Conservation (phyloP, 1,140 invertebrate genomes). For the Achroia grisella region DNA sequence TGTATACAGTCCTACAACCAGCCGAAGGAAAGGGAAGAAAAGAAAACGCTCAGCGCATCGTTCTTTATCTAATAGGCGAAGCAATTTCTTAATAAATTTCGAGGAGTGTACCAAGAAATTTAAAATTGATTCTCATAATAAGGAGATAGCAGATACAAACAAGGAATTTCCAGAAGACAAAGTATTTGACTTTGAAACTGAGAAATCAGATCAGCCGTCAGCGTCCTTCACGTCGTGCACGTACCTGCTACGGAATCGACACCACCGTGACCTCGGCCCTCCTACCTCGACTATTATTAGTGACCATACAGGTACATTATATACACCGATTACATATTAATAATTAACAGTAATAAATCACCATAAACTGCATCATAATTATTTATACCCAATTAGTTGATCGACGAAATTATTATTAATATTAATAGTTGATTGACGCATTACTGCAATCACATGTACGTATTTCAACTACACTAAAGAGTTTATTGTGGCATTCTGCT, state of each 20-base stretch:
- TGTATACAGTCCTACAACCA: slow-evolving; percentile 63
- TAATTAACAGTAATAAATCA: too few relatives aligned
- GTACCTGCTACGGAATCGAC: slow-evolving; percentile 52
- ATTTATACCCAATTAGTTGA: too few relatives aligned
- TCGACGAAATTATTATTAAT: too few relatives aligned
- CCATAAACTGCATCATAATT: too few relatives aligned
- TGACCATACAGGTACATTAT: slow-evolving; percentile 44
- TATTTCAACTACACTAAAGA: too few relatives aligned
- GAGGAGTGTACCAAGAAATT: slow-evolving; percentile 55
- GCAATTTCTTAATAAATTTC: slow-evolving; percentile 41
- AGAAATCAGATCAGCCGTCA: slow-evolving; percentile 22
- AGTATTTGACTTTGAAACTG: slow-evolving; percentile 35
- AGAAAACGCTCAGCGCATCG: slow-evolving; percentile 59
- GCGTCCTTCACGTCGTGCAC: slow-evolving; percentile 34
- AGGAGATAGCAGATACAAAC: slow-evolving; percentile 31
- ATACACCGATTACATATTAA: slow-evolving; percentile 3
- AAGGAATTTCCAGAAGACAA: slow-evolving; percentile 23
- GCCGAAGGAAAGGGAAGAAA: slow-evolving; percentile 58
- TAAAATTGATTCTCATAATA: slow-evolving; percentile 49
- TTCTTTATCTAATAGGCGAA: slow-evolving; percentile 54
- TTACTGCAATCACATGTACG: too few relatives aligned
- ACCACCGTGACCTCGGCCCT: slow-evolving; percentile 44
- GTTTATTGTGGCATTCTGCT: neutral
- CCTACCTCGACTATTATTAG: slow-evolving; percentile 54
- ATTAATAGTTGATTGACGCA: too few relatives aligned